A percentile compares a stretch with the other conserved stretches of the same genome.
phyloP scores from a whole-genome alignment of 2,113 vertebrate species.

The Crotalus helleri region DNA sequence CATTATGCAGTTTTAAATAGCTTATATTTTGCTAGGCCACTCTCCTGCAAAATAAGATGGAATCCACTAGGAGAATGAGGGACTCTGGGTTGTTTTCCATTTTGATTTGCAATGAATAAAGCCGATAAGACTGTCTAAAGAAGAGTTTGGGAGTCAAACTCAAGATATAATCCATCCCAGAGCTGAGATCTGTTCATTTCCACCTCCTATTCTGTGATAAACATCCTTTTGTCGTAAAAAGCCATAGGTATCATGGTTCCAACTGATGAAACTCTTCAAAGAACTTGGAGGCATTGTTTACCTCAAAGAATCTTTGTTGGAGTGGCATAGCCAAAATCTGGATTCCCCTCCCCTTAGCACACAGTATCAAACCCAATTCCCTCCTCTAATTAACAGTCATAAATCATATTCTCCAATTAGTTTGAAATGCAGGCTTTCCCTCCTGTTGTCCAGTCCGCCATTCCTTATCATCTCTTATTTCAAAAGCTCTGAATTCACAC shows the following conservation, averaged over 20 bases:
- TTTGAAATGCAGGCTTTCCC: too few relatives aligned
- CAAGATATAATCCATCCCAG: neutral
- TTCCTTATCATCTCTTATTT: too few relatives aligned
- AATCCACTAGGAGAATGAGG: conserved; percentile 48
- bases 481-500: too few relatives aligned
- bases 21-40: conserved; percentile 58
- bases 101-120: conserved; percentile 60
- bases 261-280: too few relatives aligned
- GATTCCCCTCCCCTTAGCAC: too few relatives aligned
- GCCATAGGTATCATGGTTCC: neutral
- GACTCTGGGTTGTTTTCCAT: conserved; percentile 57
- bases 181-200: neutral
- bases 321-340: too few relatives aligned
- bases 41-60: conserved; percentile 64
- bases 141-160: neutral
- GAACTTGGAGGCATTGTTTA: too few relatives aligned
- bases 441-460: too few relatives aligned
- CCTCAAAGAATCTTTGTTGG: too few relatives aligned
- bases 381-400: too few relatives aligned
- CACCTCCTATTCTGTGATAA: neutral
- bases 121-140: conserved; percentile 46
- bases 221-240: neutral
- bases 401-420: too few relatives aligned
- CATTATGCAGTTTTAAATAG: conserved; percentile 71
- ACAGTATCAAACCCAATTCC: too few relatives aligned